Percentiles rank a stretch among this genome's conserved stretches.
phyloP scores from a whole-genome alignment of 1,140 invertebrate species.

The Lutraria rhynchaena region DNA sequence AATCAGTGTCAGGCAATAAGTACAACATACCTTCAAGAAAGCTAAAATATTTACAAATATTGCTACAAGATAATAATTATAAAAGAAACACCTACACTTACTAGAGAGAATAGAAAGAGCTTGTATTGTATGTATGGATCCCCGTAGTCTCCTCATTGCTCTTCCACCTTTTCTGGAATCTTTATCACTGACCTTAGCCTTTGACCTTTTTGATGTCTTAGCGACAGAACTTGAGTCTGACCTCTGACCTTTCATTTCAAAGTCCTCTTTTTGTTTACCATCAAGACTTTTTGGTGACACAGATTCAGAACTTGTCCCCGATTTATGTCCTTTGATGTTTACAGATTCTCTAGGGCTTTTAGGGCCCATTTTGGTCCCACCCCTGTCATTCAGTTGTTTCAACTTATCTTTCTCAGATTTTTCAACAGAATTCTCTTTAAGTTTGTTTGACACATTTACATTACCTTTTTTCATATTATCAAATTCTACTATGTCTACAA shows the following conservation, averaged over 20 bases:
- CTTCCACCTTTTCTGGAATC: conserved; percentile 6
- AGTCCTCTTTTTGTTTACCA: background rate
- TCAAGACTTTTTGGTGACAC: conserved; percentile 9
- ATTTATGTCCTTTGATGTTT: conserved; percentile 2
- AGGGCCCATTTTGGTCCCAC: conserved; percentile 5
- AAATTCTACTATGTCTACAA: too few relatives aligned
- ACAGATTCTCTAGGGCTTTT: background rate
- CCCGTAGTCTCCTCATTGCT: conserved; percentile 14
- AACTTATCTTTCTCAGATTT: background rate
- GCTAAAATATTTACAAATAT: background rate
- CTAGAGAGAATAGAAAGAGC: conserved; percentile 4
- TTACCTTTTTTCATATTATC: too few relatives aligned
- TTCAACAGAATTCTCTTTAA: background rate
- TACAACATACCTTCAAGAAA: too few relatives aligned
- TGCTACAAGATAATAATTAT: background rate
- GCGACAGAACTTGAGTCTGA: background rate
- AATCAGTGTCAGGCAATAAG: too few relatives aligned
- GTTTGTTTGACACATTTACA: background rate
- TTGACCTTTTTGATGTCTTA: conserved; percentile 30
- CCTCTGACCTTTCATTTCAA: background rate
- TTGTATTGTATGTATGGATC: conserved; percentile 48
- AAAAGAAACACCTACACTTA: conserved; percentile 3
- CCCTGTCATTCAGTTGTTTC: background rate
- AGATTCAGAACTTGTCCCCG: background rate
- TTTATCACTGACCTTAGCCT: conserved; percentile 18